Percentiles rank a stretch among this genome's conserved stretches.
Evolutionary conservation across 2,113 vertebrate genomes (phyloP).

Genomic region (Nymphicus hollandicus): DNA sequence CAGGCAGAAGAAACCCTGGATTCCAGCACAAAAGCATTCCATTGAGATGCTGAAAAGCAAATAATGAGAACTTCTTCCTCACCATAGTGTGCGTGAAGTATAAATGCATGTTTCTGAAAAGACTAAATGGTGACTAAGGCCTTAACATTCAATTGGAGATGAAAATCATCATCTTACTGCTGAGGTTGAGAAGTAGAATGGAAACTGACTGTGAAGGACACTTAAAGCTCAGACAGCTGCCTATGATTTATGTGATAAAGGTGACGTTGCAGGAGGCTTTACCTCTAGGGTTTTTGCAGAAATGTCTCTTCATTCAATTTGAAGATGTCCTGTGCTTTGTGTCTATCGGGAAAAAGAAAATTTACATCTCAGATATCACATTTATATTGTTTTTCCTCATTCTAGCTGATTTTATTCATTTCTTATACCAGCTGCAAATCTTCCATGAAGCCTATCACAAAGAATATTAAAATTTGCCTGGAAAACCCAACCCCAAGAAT

Average conservation of each 20-base stretch:
- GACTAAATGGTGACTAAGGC: not conserved
- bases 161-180: not conserved
- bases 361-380: not conserved
- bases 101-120: not conserved
- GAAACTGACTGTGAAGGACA: not conserved
- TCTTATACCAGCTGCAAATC: not conserved
- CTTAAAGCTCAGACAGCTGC: not conserved
- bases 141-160: fast-evolving
- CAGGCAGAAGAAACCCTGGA: not conserved
- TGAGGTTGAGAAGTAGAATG: not conserved
- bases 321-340: not conserved
- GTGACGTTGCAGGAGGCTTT: not conserved
- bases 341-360: not conserved
- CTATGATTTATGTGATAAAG: not conserved
- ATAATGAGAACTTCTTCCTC: not conserved
- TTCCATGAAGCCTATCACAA: not conserved
- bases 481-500: not conserved
- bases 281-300: not conserved
- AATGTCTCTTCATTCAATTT: not conserved
- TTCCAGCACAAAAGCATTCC: not conserved
- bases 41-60: not conserved
- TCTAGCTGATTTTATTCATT: not conserved
- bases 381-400: not conserved
- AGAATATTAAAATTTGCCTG: not conserved
- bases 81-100: not conserved